phyloP scores from a whole-genome alignment of 2,888 invertebrate species.

The Dichetophora obliterata region DNA sequence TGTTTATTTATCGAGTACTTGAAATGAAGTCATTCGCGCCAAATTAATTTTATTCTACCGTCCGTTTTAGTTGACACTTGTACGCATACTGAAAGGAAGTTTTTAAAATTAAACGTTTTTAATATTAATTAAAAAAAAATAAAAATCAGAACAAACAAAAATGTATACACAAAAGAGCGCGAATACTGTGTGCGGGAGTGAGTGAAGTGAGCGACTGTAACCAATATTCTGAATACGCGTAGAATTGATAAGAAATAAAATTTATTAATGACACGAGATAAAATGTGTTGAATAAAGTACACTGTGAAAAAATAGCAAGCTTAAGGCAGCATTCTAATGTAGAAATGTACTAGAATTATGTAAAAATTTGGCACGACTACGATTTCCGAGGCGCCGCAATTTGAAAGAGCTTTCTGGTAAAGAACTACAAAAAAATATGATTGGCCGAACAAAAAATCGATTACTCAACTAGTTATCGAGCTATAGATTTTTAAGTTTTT shows the following conservation, averaged over 20 bases:
- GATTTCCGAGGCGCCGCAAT: no score
- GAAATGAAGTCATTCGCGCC: background rate
- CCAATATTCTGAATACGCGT: slow-evolving; percentile 43
- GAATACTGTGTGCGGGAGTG: slow-evolving; percentile 24
- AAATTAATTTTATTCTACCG: slow-evolving; percentile 27
- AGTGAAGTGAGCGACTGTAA: slow-evolving; percentile 21
- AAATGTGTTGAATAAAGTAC: slow-evolving; percentile 34
- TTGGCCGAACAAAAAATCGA: no score
- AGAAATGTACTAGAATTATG: no score
- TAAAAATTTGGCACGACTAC: no score
- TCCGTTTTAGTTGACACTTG: slow-evolving; percentile 41
- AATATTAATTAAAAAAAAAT: background rate
- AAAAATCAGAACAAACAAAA: slow-evolving; percentile 25
- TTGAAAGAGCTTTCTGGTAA: no score
- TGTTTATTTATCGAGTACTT: no score
- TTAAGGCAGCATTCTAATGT: no score
- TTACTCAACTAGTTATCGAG: no score
- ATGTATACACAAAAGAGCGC: slow-evolving; percentile 35
- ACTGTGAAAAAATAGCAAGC: slow-evolving; percentile 2
- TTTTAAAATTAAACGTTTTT: slow-evolving; percentile 8
- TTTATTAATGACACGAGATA: slow-evolving; percentile 50
- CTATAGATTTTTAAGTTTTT: no score
- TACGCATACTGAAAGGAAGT: slow-evolving; percentile 42
- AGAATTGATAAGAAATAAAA: slow-evolving; percentile 51
- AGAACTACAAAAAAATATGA: no score